Conservation (phyloP, 2,888 invertebrate species). For the Pristionchus exspectatus region DNA sequence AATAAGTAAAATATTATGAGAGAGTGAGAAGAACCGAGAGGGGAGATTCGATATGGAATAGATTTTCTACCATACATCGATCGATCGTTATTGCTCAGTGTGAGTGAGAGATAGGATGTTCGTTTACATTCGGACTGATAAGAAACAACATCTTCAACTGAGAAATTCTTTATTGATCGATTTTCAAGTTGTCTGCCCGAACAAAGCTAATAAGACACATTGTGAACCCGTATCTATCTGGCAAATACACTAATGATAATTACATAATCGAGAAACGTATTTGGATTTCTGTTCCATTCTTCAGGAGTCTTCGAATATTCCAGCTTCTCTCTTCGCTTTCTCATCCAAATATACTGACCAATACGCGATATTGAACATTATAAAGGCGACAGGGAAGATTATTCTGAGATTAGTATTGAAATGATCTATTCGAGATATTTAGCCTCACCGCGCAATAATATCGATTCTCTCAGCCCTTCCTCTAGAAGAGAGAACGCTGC, state of each 20-base stretch:
- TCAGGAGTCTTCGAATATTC: slow-evolving; percentile 22
- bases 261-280: neutral
- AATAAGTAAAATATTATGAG: neutral
- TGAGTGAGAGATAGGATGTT: too few relatives aligned
- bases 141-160: neutral
- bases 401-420: slow-evolving; percentile 66
- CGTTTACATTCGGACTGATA: too few relatives aligned
- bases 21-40: neutral
- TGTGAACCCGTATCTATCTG: neutral
- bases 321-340: slow-evolving; percentile 56
- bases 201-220: neutral
- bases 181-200: neutral
- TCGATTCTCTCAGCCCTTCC: slow-evolving; percentile 77
- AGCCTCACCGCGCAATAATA: slow-evolving; percentile 74
- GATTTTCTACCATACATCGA: neutral
- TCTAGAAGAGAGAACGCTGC: slow-evolving; percentile 73
- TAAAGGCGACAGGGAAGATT: slow-evolving; percentile 76
- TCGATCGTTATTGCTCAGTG: too few relatives aligned
- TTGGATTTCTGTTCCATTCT: neutral
- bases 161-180: slow-evolving; percentile 21
- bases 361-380: slow-evolving; percentile 77
- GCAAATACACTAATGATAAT: neutral
- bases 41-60: neutral
- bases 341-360: slow-evolving; percentile 77
- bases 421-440: neutral